phyloP scores from a whole-genome alignment of 1,140 invertebrate genomes.

The Heliconius himera region DNA sequence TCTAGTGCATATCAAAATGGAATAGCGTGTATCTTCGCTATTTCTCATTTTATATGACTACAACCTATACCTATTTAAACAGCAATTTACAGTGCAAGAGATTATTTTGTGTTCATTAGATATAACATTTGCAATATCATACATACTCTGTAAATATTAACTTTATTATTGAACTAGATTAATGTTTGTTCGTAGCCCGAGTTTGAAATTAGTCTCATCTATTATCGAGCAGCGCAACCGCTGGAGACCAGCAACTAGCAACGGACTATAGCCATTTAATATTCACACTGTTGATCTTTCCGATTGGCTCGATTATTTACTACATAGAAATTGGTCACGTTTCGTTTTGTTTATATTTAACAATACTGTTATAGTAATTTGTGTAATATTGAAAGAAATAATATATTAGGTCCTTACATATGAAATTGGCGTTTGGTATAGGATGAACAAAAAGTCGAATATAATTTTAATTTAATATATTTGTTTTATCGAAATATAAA shows the following conservation, averaged over 20 bases:
- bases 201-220: constrained; percentile 26
- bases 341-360: constrained; percentile 4
- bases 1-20: too few species aligned
- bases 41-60: not conserved
- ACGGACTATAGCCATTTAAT: constrained; percentile 26
- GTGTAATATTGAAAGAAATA: not conserved
- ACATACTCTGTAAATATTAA: constrained; percentile 12
- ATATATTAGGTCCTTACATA: not conserved
- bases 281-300: constrained; percentile 45
- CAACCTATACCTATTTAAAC: not conserved
- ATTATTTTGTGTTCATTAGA: constrained; percentile 1
- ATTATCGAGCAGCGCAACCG: constrained; percentile 22
- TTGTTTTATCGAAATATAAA: too few species aligned
- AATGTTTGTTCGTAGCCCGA: constrained; percentile 18
- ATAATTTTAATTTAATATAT: too few species aligned
- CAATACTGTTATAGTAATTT: not conserved
- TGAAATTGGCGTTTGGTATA: too few species aligned
- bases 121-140: constrained; percentile 3
- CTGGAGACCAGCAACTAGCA: constrained; percentile 19
- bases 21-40: too few species aligned
- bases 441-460: too few species aligned
- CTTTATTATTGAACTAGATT: constrained; percentile 18
- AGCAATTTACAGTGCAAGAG: not conserved
- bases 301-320: constrained; percentile 39
- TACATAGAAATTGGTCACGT: not conserved